Percentiles rank a stretch among this genome's conserved stretches.
Evolutionary conservation across 2,888 invertebrate genomes (phyloP).

Genomic region (Trichacis sp.): DNA sequence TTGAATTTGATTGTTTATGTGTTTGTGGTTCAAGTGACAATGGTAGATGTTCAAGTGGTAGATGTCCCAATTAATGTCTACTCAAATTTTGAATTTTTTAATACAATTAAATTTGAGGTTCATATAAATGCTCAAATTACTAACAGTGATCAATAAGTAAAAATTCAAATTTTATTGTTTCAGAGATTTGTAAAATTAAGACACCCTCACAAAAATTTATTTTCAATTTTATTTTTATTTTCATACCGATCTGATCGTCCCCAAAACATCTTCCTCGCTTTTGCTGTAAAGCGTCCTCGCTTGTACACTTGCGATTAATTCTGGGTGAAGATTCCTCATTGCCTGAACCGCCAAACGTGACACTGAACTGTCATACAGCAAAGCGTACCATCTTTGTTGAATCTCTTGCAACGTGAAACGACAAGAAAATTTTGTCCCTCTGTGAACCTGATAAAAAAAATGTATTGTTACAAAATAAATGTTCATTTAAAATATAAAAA

Average conservation of each 20-base stretch:
- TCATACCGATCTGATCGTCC: slow-evolving; percentile 82
- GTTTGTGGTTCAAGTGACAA: no score
- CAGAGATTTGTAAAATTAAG: no score
- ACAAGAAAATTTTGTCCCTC: slow-evolving; percentile 95
- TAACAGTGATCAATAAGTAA: no score
- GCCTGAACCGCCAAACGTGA: slow-evolving; percentile 92
- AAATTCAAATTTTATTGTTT: no score
- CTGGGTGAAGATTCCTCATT: slow-evolving; percentile 94
- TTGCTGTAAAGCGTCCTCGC: slow-evolving; percentile 90
- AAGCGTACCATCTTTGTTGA: slow-evolving; percentile 95
- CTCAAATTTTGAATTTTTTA: no score
- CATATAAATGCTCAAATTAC: no score
- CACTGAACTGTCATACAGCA: slow-evolving; percentile 94
- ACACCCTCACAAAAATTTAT: no score
- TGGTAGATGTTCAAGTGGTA: no score
- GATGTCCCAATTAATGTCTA: no score
- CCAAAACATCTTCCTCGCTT: slow-evolving; percentile 88
- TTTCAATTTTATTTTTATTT: no score
- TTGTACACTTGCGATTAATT: slow-evolving; percentile 87
- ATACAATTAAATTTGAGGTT: no score
- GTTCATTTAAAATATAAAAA: slow-evolving; percentile 26
- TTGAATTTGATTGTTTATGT: no score
- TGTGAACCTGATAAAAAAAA: slow-evolving; percentile 76
- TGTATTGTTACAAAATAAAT: not conserved
- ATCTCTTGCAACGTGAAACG: slow-evolving; percentile 93